Evolutionary conservation across 2,888 invertebrate species (phyloP).

Genomic region (Philaethria dido): DNA sequence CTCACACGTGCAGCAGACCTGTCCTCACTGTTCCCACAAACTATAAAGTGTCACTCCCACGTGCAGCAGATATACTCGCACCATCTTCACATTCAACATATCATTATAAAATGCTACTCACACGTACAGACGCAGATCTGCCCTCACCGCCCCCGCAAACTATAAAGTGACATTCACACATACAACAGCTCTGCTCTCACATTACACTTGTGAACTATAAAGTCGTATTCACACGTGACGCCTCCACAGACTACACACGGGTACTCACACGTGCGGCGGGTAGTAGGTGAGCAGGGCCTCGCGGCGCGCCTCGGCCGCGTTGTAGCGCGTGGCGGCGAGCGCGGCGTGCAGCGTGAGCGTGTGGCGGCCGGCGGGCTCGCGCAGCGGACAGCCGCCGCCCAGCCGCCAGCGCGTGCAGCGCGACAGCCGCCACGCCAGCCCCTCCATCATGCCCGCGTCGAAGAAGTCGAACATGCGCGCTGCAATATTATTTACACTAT

Average conservation of each 20-base stretch:
- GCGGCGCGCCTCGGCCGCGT: conserved; percentile 80
- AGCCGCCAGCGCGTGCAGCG: conserved; percentile 85
- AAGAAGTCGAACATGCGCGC: conserved; percentile 97
- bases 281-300: conserved; percentile 92
- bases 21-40: no score
- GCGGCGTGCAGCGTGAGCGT: conserved; percentile 88
- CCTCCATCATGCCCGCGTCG: conserved; percentile 96
- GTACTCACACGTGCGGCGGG: conserved; percentile 92
- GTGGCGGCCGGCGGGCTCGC: conserved; percentile 66
- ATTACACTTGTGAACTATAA: no score
- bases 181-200: no score
- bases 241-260: no score
- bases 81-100: no score
- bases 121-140: no score
- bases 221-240: background rate
- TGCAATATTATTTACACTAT: no score
- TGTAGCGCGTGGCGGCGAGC: conserved; percentile 65
- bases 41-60: no score
- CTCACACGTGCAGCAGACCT: no score
- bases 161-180: background rate
- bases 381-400: conserved; percentile 78
- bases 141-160: no score
- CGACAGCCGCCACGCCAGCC: conserved; percentile 91
- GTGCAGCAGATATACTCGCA: no score
- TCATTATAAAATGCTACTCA: no score